A percentile compares a stretch with the other conserved stretches of the same genome.
These are phyloP conservation scores for Cheilosia soror DNA, from an alignment of 2,888 invertebrate genomes.

Conservation along the genomic window DNA sequence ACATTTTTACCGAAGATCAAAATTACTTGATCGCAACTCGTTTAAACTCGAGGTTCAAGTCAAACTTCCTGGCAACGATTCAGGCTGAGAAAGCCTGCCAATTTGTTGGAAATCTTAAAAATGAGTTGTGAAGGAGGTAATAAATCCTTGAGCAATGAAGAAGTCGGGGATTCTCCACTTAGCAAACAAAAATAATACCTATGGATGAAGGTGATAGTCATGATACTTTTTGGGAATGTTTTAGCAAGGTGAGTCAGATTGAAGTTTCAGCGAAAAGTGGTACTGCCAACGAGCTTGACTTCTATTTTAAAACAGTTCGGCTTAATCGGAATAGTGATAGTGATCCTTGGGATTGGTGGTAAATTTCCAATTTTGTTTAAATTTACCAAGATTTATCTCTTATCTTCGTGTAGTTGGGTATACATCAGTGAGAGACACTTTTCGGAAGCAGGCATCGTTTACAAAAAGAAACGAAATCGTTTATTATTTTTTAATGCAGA, in stretches of 20 bases:
- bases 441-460: conserved; percentile 23
- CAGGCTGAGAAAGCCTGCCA: conserved; percentile 37
- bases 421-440: conserved; percentile 19
- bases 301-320: conserved; percentile 24
- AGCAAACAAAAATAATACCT: neutral
- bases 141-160: neutral
- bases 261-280: neutral
- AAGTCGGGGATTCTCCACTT: neutral
- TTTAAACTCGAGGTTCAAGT: conserved; percentile 66
- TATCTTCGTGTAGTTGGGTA: neutral
- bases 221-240: conserved; percentile 19
- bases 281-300: neutral
- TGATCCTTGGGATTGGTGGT: neutral
- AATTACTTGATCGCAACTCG: no score
- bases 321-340: conserved; percentile 11
- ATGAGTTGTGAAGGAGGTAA: no score
- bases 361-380: neutral
- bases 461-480: conserved; percentile 26
- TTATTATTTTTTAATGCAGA: conserved; percentile 3
- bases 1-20: no score
- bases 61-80: conserved; percentile 57
- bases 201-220: neutral
- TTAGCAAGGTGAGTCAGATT: conserved; percentile 13
- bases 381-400: conserved; percentile 16
- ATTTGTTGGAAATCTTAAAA: conserved; percentile 5